These are phyloP conservation scores for Phrixothrix hirtus DNA, from an alignment of 2,888 invertebrate species.

Conservation along the genomic window DNA sequence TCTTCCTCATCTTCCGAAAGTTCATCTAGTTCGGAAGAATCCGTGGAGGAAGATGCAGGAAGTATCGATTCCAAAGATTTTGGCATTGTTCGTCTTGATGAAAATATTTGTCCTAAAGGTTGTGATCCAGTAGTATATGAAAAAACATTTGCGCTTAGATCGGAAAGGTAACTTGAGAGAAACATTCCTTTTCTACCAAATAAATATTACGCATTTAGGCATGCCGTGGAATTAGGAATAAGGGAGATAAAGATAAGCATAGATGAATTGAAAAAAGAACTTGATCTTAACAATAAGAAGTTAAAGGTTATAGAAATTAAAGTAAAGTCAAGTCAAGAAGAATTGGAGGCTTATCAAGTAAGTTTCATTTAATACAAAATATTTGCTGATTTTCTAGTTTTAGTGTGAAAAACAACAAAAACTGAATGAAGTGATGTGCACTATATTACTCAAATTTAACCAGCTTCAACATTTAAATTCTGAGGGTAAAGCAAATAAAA, in stretches of 20 bases:
- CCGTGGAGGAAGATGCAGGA: conserved; percentile 61
- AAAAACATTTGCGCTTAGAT: conserved; percentile 66
- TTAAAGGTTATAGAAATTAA: conserved; percentile 61
- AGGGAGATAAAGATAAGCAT: conserved; percentile 62
- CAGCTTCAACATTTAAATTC: conserved; percentile 66
- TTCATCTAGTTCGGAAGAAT: conserved; percentile 62
- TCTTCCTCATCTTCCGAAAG: conserved; percentile 53
- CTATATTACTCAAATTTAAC: conserved; percentile 69
- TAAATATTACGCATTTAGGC: conserved; percentile 43
- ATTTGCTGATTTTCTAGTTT: conserved; percentile 29
- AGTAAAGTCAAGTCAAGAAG: conserved; percentile 62
- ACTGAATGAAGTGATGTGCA: conserved; percentile 76
- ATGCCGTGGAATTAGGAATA: conserved; percentile 63
- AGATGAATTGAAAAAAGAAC: conserved; percentile 62
- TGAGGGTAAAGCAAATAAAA: conserved; percentile 49
- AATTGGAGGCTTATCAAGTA: conserved; percentile 69
- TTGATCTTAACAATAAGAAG: conserved; percentile 63
- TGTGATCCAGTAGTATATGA: conserved; percentile 72
- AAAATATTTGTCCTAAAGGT: conserved; percentile 71
- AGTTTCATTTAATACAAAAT: conserved; percentile 8
- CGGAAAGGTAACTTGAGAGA: conserved; percentile 60
- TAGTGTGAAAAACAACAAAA: conserved; percentile 75
- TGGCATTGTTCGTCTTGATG: conserved; percentile 69
- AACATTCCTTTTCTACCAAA: not conserved
- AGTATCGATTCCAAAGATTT: conserved; percentile 69